Percentiles rank a stretch among this genome's conserved stretches.
These are phyloP conservation scores for Chrysolina americana DNA, from an alignment of 2,888 invertebrate genomes.

Conservation along the genomic window DNA sequence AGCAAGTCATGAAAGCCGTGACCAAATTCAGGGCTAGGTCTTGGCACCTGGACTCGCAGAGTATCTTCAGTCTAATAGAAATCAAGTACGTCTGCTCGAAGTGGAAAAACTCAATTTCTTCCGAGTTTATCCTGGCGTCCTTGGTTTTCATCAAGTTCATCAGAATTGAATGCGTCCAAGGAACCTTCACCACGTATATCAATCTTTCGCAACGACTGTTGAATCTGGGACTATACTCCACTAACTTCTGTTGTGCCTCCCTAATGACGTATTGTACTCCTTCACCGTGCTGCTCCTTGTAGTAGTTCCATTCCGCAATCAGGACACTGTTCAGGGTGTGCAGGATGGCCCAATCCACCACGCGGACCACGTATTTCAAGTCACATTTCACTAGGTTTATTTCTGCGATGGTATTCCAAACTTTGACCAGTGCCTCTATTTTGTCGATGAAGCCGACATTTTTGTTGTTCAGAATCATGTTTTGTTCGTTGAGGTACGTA, in stretches of 20 bases:
- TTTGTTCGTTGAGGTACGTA: constrained; percentile 60
- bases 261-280: constrained; percentile 55
- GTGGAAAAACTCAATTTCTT: constrained; percentile 72
- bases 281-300: constrained; percentile 56
- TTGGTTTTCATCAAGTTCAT: constrained; percentile 59
- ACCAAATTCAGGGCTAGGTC: constrained; percentile 75
- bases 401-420: constrained; percentile 62
- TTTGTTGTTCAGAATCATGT: constrained; percentile 63
- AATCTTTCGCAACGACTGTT: constrained; percentile 63
- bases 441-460: constrained; percentile 60
- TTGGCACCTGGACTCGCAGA: constrained; percentile 75
- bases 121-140: constrained; percentile 59
- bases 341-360: constrained; percentile 66
- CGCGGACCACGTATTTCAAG: constrained; percentile 59
- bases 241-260: constrained; percentile 59
- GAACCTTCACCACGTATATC: constrained; percentile 63
- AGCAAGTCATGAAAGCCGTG: constrained; percentile 68
- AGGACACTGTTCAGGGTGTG: constrained; percentile 65
- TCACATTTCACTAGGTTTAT: constrained; percentile 58
- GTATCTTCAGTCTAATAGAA: constrained; percentile 73
- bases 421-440: constrained; percentile 60
- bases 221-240: constrained; percentile 59
- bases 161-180: constrained; percentile 65
- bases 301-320: constrained; percentile 65
- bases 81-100: constrained; percentile 74